Conservation (phyloP, 1,140 invertebrate genomes). For the Megalopta genalis region DNA sequence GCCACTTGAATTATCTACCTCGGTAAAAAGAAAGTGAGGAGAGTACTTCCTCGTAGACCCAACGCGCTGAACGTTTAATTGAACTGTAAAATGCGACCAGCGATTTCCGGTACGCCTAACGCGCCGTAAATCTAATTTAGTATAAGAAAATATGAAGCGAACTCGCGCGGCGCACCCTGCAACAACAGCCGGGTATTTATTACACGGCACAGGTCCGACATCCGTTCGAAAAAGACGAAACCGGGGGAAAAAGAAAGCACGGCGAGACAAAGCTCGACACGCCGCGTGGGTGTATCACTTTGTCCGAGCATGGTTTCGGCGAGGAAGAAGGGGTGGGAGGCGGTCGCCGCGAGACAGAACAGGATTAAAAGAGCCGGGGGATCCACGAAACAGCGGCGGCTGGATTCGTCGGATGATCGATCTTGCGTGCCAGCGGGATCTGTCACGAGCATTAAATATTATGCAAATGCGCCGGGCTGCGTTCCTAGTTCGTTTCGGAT, state of each 20-base stretch:
- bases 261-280: constrained; percentile 10
- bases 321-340: not conserved
- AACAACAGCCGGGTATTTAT: constrained; percentile 12
- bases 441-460: constrained; percentile 54
- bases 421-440: constrained; percentile 44
- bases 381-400: constrained; percentile 32
- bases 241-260: not conserved
- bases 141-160: no score
- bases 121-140: no score
- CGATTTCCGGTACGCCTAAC: no score
- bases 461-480: constrained; percentile 40
- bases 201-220: constrained; percentile 1
- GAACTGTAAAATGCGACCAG: no score
- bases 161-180: not conserved
- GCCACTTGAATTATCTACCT: no score
- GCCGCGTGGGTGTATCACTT: constrained; percentile 39
- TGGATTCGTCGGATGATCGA: constrained; percentile 41
- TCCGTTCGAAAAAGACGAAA: not conserved
- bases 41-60: no score
- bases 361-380: constrained; percentile 9
- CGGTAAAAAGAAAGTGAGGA: no score
- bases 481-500: constrained; percentile 26
- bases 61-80: no score
- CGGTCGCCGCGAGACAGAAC: not conserved
- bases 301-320: constrained; percentile 34